phyloP scores from a whole-genome alignment of 2,113 vertebrate genomes.

The Theristicus caerulescens region DNA sequence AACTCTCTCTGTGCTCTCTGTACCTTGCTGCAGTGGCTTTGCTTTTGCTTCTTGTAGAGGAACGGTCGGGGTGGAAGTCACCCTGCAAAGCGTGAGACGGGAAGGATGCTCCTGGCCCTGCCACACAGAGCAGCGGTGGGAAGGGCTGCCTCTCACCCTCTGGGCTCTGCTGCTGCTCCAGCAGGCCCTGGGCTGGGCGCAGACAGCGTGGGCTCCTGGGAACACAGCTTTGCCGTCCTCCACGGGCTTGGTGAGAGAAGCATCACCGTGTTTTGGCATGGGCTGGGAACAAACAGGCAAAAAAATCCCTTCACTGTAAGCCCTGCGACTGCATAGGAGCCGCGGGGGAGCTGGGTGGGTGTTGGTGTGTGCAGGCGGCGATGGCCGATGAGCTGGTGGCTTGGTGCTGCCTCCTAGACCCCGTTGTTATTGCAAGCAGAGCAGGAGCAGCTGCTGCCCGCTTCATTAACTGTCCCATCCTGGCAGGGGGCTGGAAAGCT shows the following conservation, averaged over 20 bases:
- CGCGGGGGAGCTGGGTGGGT: fast-evolving
- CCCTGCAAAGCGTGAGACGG: fast-evolving
- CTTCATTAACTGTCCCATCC: not conserved
- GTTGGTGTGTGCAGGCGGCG: not conserved
- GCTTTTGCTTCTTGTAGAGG: not conserved
- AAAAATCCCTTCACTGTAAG: fast-evolving
- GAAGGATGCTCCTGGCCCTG: not conserved
- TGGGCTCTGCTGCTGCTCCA: not conserved
- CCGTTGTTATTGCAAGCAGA: fast-evolving
- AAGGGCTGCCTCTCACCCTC: not conserved
- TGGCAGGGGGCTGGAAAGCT: not conserved
- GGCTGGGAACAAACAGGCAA: fast-evolving
- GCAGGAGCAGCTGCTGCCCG: not conserved
- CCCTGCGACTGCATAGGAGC: fast-evolving
- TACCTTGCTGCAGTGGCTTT: not conserved
- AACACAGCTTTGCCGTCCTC: not conserved
- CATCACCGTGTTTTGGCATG: fast-evolving
- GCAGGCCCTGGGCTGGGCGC: not conserved
- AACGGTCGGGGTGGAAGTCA: fast-evolving
- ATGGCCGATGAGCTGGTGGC: not conserved
- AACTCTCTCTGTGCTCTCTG: not conserved
- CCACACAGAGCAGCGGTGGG: not conserved
- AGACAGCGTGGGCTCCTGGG: not conserved
- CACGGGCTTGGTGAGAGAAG: fast-evolving
- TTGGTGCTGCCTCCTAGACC: fast-evolving